phyloP scores from a whole-genome alignment of 2,113 vertebrate species.

The Argyrosomus japonicus region DNA sequence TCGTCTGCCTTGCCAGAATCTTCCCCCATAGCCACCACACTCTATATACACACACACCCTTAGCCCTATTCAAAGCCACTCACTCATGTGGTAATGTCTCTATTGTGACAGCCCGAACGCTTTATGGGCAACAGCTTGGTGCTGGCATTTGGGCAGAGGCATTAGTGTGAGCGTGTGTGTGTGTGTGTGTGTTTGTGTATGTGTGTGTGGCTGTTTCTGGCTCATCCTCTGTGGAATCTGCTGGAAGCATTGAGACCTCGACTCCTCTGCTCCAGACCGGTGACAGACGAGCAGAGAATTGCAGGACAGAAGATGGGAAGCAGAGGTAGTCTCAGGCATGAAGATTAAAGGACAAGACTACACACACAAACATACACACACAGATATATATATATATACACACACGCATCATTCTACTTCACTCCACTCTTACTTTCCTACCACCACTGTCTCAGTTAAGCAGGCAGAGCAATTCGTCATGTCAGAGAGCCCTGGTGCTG shows the following conservation, averaged over 20 bases:
- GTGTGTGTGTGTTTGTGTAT: constrained; percentile 35
- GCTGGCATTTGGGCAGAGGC: constrained; percentile 78
- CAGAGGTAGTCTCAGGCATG: constrained; percentile 10
- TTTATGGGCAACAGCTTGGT: constrained; percentile 84
- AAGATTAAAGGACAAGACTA: constrained; percentile 34
- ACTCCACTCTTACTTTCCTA: constrained; percentile 45
- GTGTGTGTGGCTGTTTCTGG: constrained; percentile 28
- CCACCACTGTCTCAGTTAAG: constrained; percentile 49
- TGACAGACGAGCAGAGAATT: constrained; percentile 45
- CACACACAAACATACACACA: constrained; percentile 9
- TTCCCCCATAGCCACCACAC: constrained; percentile 60
- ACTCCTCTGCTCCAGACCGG: constrained; percentile 29
- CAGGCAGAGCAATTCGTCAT: constrained; percentile 81
- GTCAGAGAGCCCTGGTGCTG: constrained; percentile 75
- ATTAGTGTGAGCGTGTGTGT: constrained; percentile 63
- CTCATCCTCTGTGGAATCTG: constrained; percentile 61
- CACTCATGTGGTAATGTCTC: constrained; percentile 87
- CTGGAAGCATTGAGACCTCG: constrained; percentile 31
- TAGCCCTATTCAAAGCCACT: constrained; percentile 79
- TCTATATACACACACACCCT: constrained; percentile 74
- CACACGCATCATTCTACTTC: constrained; percentile 32
- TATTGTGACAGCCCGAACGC: constrained; percentile 80
- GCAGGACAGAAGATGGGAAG: constrained; percentile 29
- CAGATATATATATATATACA: not conserved
- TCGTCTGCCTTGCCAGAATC: constrained; percentile 77